Conservation (phyloP, 2,797 vertebrate species). For the Valencia hispanica region DNA sequence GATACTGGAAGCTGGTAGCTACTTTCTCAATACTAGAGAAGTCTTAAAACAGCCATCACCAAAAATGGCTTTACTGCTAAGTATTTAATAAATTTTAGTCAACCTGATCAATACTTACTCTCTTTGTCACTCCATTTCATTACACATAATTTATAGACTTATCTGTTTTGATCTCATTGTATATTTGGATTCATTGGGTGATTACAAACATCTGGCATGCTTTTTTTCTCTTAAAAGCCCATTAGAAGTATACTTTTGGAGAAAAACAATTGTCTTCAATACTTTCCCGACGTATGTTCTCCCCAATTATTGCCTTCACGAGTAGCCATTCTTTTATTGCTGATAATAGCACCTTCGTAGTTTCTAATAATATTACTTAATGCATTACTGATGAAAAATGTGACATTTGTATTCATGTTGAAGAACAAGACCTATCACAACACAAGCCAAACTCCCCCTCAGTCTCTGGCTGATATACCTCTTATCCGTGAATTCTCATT, state of each 20-base stretch:
- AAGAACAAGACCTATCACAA: constrained; percentile 53
- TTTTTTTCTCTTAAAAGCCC: not conserved
- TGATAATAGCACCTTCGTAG: constrained; percentile 40
- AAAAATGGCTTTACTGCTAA: not conserved
- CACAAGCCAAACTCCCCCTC: constrained; percentile 34
- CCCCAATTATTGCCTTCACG: constrained; percentile 22
- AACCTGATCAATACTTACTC: not conserved
- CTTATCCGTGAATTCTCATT: constrained; percentile 63
- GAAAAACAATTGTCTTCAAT: not conserved
- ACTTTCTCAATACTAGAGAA: not conserved
- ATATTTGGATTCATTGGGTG: not conserved
- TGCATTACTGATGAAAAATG: constrained; percentile 45
- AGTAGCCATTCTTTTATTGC: constrained; percentile 33
- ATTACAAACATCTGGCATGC: not conserved
- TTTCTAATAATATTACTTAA: constrained; percentile 38
- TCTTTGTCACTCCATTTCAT: not conserved
- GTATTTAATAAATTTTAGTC: not conserved
- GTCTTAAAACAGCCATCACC: not conserved
- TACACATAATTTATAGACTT: not conserved
- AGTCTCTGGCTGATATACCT: constrained; percentile 41
- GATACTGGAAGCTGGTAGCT: not conserved
- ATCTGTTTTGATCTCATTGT: not conserved
- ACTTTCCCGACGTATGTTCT: constrained; percentile 16
- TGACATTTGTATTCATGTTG: constrained; percentile 59
- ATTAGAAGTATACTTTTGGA: no score